These are phyloP conservation scores for Serranus cabrilla DNA, from an alignment of 2,797 vertebrate genomes.

Conservation along the genomic window DNA sequence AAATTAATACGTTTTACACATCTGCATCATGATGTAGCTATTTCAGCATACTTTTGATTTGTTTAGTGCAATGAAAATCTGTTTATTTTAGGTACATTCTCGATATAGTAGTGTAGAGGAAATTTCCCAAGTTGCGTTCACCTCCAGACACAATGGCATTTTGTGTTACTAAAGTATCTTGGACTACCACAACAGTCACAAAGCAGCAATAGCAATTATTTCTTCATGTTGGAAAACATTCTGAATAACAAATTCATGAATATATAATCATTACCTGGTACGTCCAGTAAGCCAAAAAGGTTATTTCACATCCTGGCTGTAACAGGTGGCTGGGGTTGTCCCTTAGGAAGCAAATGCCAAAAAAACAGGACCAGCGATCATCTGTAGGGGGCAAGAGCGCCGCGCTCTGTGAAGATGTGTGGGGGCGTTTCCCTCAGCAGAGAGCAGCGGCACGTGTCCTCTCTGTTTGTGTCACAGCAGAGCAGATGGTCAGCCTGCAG, in stretches of 20 bases:
- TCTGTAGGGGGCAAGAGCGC: slow-evolving; percentile 62
- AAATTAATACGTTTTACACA: too few relatives aligned
- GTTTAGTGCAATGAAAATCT: too few relatives aligned
- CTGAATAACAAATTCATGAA: not conserved
- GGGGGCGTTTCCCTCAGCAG: slow-evolving; percentile 64
- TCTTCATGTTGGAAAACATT: not conserved
- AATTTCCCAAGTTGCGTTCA: too few relatives aligned
- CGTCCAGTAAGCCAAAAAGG: not conserved
- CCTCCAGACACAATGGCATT: too few relatives aligned
- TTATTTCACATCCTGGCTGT: slow-evolving; percentile 16
- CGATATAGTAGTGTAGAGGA: too few relatives aligned
- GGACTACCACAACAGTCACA: too few relatives aligned
- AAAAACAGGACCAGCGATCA: slow-evolving; percentile 53
- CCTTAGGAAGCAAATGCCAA: slow-evolving; percentile 36
- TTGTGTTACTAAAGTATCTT: too few relatives aligned
- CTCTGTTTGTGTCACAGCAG: slow-evolving; percentile 78
- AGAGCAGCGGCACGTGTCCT: slow-evolving; percentile 73
- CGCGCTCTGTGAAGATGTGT: slow-evolving; percentile 56
- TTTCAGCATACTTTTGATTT: too few relatives aligned
- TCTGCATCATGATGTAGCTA: too few relatives aligned
- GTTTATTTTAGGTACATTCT: too few relatives aligned
- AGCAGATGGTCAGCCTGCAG: slow-evolving; percentile 85
- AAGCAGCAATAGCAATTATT: too few relatives aligned
- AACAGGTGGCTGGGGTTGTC: slow-evolving; percentile 44
- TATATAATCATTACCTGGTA: not conserved